Percentiles rank a stretch among this genome's conserved stretches.
Evolutionary conservation across 2,113 vertebrate genomes (phyloP).

Genomic region (Smithornis capensis): DNA sequence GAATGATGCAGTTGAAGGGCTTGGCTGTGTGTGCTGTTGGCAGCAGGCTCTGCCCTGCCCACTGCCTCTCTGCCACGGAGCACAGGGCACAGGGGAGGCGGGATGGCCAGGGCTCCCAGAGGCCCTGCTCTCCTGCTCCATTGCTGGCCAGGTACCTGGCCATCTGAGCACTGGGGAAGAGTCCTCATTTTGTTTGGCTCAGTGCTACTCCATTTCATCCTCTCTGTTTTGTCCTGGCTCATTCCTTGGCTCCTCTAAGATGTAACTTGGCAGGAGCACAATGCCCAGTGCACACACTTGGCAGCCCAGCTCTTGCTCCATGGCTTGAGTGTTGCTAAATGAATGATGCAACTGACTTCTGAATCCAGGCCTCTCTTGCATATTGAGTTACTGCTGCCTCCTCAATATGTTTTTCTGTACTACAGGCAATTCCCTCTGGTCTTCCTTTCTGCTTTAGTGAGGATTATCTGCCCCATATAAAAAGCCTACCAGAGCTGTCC

Average conservation of each 20-base stretch:
- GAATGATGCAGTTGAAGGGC: not conserved
- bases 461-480: not conserved
- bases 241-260: conserved; percentile 8
- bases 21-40: not conserved
- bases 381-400: conserved; percentile 45
- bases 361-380: conserved; percentile 27
- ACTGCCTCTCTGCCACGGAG: not conserved
- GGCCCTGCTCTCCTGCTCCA: not conserved
- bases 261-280: conserved; percentile 33
- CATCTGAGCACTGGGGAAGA: not conserved
- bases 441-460: not conserved
- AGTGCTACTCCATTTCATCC: not conserved
- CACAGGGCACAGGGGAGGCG: not conserved
- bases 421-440: not conserved
- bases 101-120: not conserved
- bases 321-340: conserved; percentile 50
- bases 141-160: not conserved
- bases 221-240: conserved; percentile 27
- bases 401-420: conserved; percentile 24
- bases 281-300: conserved; percentile 41
- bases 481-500: conserved; percentile 21
- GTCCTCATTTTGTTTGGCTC: not conserved
- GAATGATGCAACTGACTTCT: conserved; percentile 47
- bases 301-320: conserved; percentile 3
- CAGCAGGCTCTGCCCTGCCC: not conserved